These are phyloP conservation scores for Eciton burchellii DNA, from an alignment of 1,140 invertebrate species.

Conservation along the genomic window DNA sequence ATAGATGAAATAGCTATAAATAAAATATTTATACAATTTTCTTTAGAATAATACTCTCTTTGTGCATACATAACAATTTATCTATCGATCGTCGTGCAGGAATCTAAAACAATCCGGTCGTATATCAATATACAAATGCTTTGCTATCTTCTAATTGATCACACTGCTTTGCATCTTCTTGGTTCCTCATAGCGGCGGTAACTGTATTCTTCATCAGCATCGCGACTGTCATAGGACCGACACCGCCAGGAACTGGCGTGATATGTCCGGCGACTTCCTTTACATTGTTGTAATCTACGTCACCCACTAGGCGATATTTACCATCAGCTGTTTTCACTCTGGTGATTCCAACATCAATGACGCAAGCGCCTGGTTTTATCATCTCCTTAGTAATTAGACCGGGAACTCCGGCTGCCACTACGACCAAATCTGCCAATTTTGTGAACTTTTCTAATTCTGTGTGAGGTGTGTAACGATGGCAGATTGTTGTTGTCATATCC, in stretches of 20 bases:
- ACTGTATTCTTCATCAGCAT: conserved; percentile 96
- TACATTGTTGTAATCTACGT: conserved; percentile 94
- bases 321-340: conserved; percentile 88
- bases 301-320: conserved; percentile 92
- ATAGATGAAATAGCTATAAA: neutral
- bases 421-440: conserved; percentile 92
- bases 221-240: conserved; percentile 95
- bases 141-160: conserved; percentile 16
- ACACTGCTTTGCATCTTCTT: conserved; percentile 53
- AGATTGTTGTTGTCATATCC: conserved; percentile 95
- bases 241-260: conserved; percentile 95
- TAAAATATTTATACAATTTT: conserved; percentile 10
- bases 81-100: conserved; percentile 4
- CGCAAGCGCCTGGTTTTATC: conserved; percentile 94
- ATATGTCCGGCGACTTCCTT: conserved; percentile 92
- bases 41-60: conserved; percentile 40
- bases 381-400: conserved; percentile 93
- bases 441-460: conserved; percentile 90
- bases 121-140: neutral
- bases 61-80: neutral
- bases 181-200: conserved; percentile 86
- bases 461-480: conserved; percentile 93
- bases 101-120: neutral
- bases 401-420: conserved; percentile 93
- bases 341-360: conserved; percentile 96